These are phyloP conservation scores for Eremobia ochroleuca DNA, from an alignment of 2,888 invertebrate species.

Conservation along the genomic window DNA sequence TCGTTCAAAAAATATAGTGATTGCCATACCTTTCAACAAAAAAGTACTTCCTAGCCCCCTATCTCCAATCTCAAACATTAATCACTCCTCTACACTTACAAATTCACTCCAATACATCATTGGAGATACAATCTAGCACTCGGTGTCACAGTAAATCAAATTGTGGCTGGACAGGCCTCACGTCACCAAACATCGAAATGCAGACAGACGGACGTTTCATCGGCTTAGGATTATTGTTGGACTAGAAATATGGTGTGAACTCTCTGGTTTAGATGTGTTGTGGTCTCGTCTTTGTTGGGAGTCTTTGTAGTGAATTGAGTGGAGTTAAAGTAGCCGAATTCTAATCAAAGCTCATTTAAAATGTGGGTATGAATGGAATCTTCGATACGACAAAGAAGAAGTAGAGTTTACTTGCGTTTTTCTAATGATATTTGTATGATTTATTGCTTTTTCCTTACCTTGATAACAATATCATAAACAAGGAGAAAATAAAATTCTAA, in stretches of 20 bases:
- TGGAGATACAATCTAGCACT: constrained; percentile 61
- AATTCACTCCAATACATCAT: constrained; percentile 58
- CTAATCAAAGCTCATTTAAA: not conserved
- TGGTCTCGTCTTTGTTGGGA: not conserved
- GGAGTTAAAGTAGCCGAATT: not conserved
- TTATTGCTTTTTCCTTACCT: not conserved
- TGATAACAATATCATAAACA: not conserved
- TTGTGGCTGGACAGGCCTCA: constrained; percentile 69
- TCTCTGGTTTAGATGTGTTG: not conserved
- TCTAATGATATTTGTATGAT: too few species aligned
- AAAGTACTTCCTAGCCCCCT: constrained; percentile 2
- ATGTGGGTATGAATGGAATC: not conserved
- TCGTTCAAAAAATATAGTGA: not conserved
- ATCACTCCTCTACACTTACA: constrained; percentile 48
- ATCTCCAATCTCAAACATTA: constrained; percentile 43
- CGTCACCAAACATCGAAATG: constrained; percentile 70
- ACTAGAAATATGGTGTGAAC: constrained; percentile 15
- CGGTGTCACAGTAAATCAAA: constrained; percentile 75
- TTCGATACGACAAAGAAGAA: too few species aligned
- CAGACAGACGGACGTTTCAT: constrained; percentile 73
- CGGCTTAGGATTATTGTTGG: constrained; percentile 30
- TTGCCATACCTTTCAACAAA: constrained; percentile 1
- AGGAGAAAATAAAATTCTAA: not conserved
- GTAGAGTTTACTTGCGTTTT: not conserved
- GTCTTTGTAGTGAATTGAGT: not conserved